These are phyloP conservation scores for Parthenolecanium corni DNA, from an alignment of 2,888 invertebrate species.

Conservation along the genomic window DNA sequence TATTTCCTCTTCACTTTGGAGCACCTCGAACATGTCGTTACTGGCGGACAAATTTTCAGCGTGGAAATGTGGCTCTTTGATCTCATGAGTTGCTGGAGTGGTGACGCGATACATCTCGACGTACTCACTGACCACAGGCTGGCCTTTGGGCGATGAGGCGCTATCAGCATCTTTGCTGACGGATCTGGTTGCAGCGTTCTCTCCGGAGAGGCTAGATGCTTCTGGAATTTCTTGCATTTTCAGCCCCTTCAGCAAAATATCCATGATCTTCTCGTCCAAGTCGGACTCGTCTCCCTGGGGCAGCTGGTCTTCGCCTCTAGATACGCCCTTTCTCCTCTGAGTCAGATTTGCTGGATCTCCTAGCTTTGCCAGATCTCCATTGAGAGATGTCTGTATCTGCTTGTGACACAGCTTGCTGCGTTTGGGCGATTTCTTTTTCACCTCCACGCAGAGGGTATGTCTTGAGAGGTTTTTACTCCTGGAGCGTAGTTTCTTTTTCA, in stretches of 20 bases:
- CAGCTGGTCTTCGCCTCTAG: neutral
- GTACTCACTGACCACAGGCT: constrained; percentile 4
- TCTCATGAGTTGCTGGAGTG: neutral
- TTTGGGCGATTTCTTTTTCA: neutral
- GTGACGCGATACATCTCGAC: constrained; percentile 1
- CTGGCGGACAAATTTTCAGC: neutral
- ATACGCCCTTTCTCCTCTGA: constrained; percentile 14
- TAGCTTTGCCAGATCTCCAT: constrained; percentile 25
- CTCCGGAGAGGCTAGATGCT: too few species aligned
- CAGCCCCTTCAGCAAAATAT: constrained; percentile 24
- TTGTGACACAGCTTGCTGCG: constrained; percentile 26
- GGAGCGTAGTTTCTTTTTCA: constrained; percentile 18
- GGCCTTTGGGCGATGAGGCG: too few species aligned
- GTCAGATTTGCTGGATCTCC: too few species aligned
- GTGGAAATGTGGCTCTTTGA: neutral
- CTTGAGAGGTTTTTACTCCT: constrained; percentile 19
- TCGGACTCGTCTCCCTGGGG: constrained; percentile 4
- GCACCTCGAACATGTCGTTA: constrained; percentile 3
- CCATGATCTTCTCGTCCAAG: constrained; percentile 28
- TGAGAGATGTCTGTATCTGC: constrained; percentile 28
- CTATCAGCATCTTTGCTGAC: too few species aligned
- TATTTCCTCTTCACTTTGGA: constrained; percentile 15
- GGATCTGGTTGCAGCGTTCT: too few species aligned
- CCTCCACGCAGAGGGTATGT: constrained; percentile 10
- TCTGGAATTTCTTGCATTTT: neutral